Evolutionary conservation across 2,888 invertebrate genomes (phyloP).

Genomic region (Ceramica pisi): DNA sequence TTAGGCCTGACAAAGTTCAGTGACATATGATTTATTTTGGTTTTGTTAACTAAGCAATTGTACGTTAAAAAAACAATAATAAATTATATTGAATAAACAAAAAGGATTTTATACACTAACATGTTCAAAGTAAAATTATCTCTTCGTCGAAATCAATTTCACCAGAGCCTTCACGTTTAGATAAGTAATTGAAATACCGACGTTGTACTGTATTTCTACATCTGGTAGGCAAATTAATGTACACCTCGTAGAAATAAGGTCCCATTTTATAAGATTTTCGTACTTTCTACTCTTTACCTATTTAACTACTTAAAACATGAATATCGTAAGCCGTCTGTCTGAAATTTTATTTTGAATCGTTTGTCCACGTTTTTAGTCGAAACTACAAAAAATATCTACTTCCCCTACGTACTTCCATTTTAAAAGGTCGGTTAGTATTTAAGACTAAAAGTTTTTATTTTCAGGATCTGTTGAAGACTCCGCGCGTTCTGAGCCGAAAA

Average conservation of each 20-base stretch:
- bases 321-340: neutral
- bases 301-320: no score
- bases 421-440: no score
- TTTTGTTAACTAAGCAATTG: no score
- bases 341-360: neutral
- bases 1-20: no score
- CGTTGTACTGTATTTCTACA: neutral
- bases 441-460: slow-evolving; percentile 35
- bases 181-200: neutral
- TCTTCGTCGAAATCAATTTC: no score
- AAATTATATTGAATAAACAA: no score
- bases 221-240: neutral
- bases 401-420: neutral
- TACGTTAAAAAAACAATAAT: no score
- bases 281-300: neutral
- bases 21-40: no score
- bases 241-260: neutral
- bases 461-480: slow-evolving; percentile 74
- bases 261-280: neutral
- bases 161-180: neutral
- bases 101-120: no score
- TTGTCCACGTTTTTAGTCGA: neutral
- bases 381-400: neutral
- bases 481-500: slow-evolving; percentile 54
- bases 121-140: neutral